A percentile compares a stretch with the other conserved stretches of the same genome.
phyloP scores from a whole-genome alignment of 2,113 vertebrate genomes.

The Microcebus ravelobensis region DNA sequence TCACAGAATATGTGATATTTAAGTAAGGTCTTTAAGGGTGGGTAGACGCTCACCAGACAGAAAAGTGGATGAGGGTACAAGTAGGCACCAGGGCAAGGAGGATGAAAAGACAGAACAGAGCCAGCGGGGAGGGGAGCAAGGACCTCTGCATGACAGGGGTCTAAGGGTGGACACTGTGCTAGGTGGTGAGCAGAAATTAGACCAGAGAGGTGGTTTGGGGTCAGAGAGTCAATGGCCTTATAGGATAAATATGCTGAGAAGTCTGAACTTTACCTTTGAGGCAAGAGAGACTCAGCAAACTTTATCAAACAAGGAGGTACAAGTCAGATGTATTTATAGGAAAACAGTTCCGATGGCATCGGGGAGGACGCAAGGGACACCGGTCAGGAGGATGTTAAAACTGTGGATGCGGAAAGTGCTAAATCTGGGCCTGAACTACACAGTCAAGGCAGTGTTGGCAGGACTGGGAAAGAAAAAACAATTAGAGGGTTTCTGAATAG shows the following conservation, averaged over 20 bases:
- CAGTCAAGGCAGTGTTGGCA: fast-evolving
- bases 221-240: neutral
- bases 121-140: neutral
- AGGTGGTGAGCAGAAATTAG: neutral
- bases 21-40: neutral
- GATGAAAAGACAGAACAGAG: neutral
- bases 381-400: neutral
- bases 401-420: neutral
- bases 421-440: too few relatives aligned
- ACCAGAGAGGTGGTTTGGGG: neutral
- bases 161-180: fast-evolving
- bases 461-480: neutral
- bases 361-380: neutral
- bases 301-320: neutral
- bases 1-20: neutral
- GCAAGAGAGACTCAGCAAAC: neutral
- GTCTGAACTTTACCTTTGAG: neutral
- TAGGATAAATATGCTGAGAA: neutral
- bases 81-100: neutral
- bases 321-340: neutral
- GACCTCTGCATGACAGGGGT: fast-evolving
- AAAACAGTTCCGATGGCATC: neutral
- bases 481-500: neutral
- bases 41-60: neutral
- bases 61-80: neutral